Evolutionary conservation across 1,140 invertebrate genomes (phyloP), one percentile per base, ranked within the genome.

Genomic region (Psilanteris sp.): DNA sequence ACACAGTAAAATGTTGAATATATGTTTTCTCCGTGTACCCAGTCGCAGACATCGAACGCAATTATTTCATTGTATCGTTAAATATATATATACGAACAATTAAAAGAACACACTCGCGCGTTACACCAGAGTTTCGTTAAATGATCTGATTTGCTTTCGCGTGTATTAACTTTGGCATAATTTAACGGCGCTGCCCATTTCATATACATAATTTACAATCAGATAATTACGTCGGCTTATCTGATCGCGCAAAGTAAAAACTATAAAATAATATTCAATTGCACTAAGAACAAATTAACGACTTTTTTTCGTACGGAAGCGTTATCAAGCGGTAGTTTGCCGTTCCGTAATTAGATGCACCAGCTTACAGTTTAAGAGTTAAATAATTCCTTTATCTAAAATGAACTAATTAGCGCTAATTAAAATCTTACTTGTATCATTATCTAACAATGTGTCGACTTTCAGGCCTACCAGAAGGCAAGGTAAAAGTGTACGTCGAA

Each of bases 381-480:
- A 62, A 62, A 62, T 50, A 62, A 50, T 34, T 22, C 15, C 20
- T 20, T 22, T 41, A 32, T 41, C 34, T 31, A 62, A 52, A 43
- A 14, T n/a, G 44, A n/a, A 34, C 37, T 54, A 44, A 66, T 55
- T 66, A 66, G 37, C 27, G 48, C 26, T 66, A 66, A 67, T 67
- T 67, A 48, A 70, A 57, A 59, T 70, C 32, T 70, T 41, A 41
- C 15, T 48, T 26, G 48, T 55, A 57, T 44, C 62, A 46, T 76
- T 57, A 59, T 37, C 15, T 64, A 41, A 76, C 43, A 70, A 54
- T 48, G 59, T 54, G 46, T 74, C 66, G 54, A 61, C 77, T 90
- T 90, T 54, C 90, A 95, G 93, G 91, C 80, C 85, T 93, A 57
- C 93, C 93, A 1, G 89, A 91, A 34, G 89, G 91, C 15, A 90